These are phyloP conservation scores for Cyclura pinguis DNA, from an alignment of 2,797 vertebrate genomes.

Conservation along the genomic window DNA sequence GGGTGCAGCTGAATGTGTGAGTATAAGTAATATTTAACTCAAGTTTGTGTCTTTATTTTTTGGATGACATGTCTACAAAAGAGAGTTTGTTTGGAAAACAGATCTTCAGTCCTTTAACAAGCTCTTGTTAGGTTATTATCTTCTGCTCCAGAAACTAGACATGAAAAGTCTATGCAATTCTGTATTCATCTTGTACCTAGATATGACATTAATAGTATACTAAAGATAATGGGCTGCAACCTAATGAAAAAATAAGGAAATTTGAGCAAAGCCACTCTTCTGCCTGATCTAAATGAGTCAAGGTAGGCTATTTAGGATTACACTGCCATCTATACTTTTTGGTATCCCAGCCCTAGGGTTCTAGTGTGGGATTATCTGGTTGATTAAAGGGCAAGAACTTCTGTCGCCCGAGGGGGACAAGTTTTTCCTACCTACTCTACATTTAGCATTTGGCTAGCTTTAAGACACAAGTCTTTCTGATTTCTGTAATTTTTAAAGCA, in stretches of 20 bases:
- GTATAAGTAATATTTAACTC: background rate
- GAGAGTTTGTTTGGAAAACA: background rate
- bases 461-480: no score
- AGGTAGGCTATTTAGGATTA: no score
- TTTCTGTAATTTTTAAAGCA: no score
- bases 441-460: no score
- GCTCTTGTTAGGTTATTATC: background rate
- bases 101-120: background rate
- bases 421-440: no score
- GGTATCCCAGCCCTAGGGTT: no score
- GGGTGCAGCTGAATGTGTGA: background rate
- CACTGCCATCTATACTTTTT: no score
- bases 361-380: no score
- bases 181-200: background rate
- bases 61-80: background rate
- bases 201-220: background rate
- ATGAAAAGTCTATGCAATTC: background rate
- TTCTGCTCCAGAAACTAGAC: background rate
- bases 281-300: background rate
- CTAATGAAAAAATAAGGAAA: constrained; percentile 9
- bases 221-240: background rate
- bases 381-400: no score
- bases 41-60: background rate
- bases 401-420: no score
- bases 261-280: background rate